A percentile compares a stretch with the other conserved stretches of the same genome.
phyloP scores from a whole-genome alignment of 2,797 vertebrate genomes.

The Hybognathus amarus region DNA sequence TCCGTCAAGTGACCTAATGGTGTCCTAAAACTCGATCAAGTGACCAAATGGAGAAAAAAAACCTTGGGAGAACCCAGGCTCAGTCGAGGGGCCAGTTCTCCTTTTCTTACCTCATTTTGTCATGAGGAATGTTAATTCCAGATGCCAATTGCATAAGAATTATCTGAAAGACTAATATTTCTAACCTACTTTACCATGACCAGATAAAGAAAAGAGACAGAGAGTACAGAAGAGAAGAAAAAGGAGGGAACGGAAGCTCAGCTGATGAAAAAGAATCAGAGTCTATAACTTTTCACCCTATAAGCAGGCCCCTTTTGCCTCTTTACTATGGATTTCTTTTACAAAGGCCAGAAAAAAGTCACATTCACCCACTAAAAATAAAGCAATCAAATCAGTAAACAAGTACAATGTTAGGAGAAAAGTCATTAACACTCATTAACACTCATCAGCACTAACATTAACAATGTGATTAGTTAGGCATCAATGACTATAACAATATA shows the following conservation, averaged over 20 bases:
- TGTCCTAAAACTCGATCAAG: too few relatives aligned
- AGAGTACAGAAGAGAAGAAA: not conserved
- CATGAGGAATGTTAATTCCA: not conserved
- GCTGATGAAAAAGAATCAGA: not conserved
- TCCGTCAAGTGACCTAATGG: too few relatives aligned
- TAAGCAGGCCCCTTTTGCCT: not conserved
- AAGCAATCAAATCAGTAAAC: not conserved
- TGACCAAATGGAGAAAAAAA: too few relatives aligned
- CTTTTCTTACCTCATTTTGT: not conserved
- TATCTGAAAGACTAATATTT: not conserved
- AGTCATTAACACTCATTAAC: not conserved
- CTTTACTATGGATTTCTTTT: not conserved
- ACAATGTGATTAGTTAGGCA: not conserved
- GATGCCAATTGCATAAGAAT: conserved; percentile 2
- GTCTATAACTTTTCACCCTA: not conserved
- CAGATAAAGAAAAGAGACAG: not conserved
- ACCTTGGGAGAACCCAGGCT: too few relatives aligned
- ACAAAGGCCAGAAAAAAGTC: not conserved
- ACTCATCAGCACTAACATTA: not conserved
- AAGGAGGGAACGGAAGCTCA: not conserved
- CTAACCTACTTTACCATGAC: not conserved
- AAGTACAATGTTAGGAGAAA: not conserved
- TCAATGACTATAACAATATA: not conserved
- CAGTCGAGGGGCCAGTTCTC: too few relatives aligned
- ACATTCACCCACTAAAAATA: not conserved